Evolutionary conservation across 64 coral and sea anemone genomes (phyloP).

Genomic region (Pocillopora verrucosa): DNA sequence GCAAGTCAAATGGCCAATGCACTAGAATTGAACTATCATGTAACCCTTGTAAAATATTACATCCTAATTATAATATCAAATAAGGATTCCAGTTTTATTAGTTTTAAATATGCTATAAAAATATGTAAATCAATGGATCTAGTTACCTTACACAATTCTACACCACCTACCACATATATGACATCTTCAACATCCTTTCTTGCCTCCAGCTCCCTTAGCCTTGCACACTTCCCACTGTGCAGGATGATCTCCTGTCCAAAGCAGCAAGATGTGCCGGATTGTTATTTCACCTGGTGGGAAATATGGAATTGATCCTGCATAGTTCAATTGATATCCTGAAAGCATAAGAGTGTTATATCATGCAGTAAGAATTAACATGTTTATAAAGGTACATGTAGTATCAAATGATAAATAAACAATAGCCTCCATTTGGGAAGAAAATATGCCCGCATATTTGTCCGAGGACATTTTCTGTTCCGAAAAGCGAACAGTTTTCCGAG

Average conservation of each 20-base stretch:
- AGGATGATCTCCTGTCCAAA: constrained; percentile 42
- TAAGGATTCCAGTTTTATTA: too few relatives aligned
- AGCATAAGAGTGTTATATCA: neutral
- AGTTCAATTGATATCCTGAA: constrained; percentile 34
- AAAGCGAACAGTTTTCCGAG: too few relatives aligned
- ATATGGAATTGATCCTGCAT: constrained; percentile 19
- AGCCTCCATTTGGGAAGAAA: too few relatives aligned
- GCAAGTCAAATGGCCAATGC: too few relatives aligned
- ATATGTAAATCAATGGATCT: too few relatives aligned
- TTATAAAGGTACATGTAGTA: neutral
- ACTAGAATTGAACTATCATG: neutral
- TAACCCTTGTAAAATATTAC: neutral
- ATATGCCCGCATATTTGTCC: too few relatives aligned
- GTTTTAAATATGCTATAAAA: too few relatives aligned
- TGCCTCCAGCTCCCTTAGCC: constrained; percentile 35
- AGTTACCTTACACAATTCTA: too few relatives aligned
- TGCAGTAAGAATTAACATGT: neutral
- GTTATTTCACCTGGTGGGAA: neutral
- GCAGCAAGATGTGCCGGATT: constrained; percentile 8
- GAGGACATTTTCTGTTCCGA: too few relatives aligned
- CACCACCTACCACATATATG: constrained; percentile 40
- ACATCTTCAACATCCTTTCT: constrained; percentile 45
- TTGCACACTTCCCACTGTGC: constrained; percentile 49
- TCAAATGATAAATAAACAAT: neutral
- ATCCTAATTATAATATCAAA: too few relatives aligned